Base-by-base conservation (phyloP, 1,140 invertebrate species). In the Trichomalopsis sarcophagae region DNA sequence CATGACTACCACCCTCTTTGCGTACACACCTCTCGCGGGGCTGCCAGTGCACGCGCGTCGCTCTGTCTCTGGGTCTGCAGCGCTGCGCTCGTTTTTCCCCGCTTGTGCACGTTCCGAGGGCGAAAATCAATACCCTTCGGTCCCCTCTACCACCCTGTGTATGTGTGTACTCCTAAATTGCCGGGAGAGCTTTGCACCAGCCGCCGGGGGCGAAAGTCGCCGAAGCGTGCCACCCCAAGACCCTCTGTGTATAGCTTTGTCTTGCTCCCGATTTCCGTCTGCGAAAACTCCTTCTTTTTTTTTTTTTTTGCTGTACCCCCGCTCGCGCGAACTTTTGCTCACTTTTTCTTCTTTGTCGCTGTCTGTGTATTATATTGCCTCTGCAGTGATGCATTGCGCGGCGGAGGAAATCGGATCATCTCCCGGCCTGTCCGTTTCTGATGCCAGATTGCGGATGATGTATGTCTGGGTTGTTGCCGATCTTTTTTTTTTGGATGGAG, bases 161-260 rank as follows among this genome's bases (percentile, higher is more conserved):
- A 36, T 6, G 33, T 36, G 5, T 5, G 27, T 33, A 55, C 75
- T 86, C 69, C 27, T 30, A 82, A 86, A 86, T 86, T 80, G 77
- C 75, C 77, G 68, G 44, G 81, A 79, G 80, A 86, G 69, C 74
- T 82, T 82, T 82, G 84, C 84, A 82, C 79, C 73, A 81, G 62
- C 17, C 23, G 30, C 9, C 30, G 84, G 83, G 84, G 81, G 71
- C 84, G 79, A 85, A 21, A 84, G 17, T 83, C 87, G 86, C 5
- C 87, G 80, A 87, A 88, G 87, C 87, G 86, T 87, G 86, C 78
- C 78, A 83, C 87, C 86, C 87, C 23, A 62, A 55, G 30, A 47
- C 68, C n/a, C 9, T 69, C 50, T 55, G 0, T 55, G 0, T 55
- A 55, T 10, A 55, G 33, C 73, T 23, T 13, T 21, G 74, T 33